These are phyloP conservation scores for Drosophila helvetica DNA, from an alignment of 2,888 invertebrate genomes.

Conservation along the genomic window DNA sequence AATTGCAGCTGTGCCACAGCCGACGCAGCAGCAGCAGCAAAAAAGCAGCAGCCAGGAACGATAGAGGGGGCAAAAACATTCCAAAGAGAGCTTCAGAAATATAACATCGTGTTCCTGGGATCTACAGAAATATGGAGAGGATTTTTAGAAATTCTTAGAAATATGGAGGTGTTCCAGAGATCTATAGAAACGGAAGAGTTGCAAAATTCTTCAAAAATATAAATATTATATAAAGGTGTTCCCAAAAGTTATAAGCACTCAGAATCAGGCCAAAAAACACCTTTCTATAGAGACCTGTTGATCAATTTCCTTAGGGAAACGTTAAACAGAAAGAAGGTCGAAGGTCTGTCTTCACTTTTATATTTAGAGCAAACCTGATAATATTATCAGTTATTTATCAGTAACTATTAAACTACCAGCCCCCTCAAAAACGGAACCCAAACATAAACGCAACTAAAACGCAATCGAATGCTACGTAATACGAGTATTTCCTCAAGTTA, in stretches of 20 bases:
- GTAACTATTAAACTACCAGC: neutral
- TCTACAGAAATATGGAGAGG: neutral
- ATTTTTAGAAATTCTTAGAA: too few species aligned
- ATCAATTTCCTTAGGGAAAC: neutral
- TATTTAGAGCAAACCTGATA: neutral
- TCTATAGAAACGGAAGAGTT: neutral
- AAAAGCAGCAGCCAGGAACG: neutral
- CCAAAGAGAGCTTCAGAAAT: neutral
- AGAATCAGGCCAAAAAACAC: too few species aligned
- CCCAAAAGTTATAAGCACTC: too few species aligned
- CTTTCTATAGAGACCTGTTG: neutral
- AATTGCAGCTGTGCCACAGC: constrained; percentile 30
- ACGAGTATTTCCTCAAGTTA: neutral
- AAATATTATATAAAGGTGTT: too few species aligned
- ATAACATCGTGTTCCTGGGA: neutral
- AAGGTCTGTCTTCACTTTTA: neutral
- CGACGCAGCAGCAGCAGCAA: neutral
- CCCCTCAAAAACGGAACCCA: neutral
- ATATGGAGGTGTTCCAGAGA: neutral
- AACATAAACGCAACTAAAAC: neutral
- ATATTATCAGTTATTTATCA: neutral
- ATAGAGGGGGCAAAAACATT: neutral
- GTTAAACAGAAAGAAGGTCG: neutral
- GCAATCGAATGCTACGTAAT: neutral
- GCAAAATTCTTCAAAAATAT: neutral